phyloP scores from a whole-genome alignment of 1,140 invertebrate species.

The Drosophila ananassae region DNA sequence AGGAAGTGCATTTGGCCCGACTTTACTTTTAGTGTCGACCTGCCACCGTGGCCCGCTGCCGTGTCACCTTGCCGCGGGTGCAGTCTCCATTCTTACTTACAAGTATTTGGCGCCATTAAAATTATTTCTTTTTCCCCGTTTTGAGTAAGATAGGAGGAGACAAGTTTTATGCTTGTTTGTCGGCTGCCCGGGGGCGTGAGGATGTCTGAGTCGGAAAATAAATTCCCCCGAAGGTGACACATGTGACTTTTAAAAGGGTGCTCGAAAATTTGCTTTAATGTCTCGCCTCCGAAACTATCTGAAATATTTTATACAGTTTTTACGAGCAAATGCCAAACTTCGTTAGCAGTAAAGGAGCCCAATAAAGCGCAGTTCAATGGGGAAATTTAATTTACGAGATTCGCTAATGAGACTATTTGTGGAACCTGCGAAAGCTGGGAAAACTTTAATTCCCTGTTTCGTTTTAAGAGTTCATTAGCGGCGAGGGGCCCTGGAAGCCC shows the following conservation, averaged over 20 bases:
- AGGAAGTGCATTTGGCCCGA: slow-evolving; percentile 67
- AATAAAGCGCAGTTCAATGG: slow-evolving; percentile 5
- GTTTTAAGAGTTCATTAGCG: slow-evolving; percentile 73
- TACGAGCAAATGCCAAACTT: slow-evolving; percentile 1
- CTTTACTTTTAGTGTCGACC: slow-evolving; percentile 44
- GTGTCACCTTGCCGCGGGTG: background rate
- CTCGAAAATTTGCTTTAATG: slow-evolving; percentile 4
- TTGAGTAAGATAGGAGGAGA: slow-evolving; percentile 34
- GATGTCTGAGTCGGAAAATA: slow-evolving; percentile 39
- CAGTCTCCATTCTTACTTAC: slow-evolving; percentile 15
- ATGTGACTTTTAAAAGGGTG: slow-evolving; percentile 25
- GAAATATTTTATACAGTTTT: background rate
- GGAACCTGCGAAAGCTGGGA: slow-evolving; percentile 6
- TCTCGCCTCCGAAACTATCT: background rate
- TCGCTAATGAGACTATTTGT: slow-evolving; percentile 33
- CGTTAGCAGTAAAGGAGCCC: slow-evolving; percentile 8
- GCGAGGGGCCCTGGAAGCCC: background rate
- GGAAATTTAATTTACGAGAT: slow-evolving; percentile 26
- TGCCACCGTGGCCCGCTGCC: slow-evolving; percentile 15
- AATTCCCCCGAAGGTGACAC: slow-evolving; percentile 46
- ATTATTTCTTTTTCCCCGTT: slow-evolving; percentile 45
- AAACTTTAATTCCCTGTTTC: slow-evolving; percentile 18
- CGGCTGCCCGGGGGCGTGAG: slow-evolving; percentile 44
- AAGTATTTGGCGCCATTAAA: slow-evolving; percentile 51
- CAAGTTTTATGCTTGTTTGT: slow-evolving; percentile 63